Conservation (phyloP, 1,140 invertebrate species). For the Hylyphantes graminicola region DNA sequence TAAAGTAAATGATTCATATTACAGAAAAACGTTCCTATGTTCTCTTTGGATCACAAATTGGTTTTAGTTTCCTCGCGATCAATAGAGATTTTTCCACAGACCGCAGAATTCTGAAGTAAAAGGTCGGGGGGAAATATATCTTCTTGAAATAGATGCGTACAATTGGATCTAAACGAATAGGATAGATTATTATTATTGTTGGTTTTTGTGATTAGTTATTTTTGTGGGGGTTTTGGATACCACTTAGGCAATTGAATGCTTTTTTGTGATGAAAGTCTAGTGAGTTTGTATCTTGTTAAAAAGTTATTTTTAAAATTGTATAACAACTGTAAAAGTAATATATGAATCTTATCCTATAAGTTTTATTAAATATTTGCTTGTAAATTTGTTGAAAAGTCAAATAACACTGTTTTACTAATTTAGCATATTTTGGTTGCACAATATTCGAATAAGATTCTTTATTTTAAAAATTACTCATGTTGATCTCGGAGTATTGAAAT, state of each 20-base stretch:
- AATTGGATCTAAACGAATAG: conserved; percentile 14
- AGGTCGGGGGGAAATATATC: conserved; percentile 38
- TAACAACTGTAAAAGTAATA: too few relatives aligned
- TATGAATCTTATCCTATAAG: too few relatives aligned
- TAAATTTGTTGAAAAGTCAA: too few relatives aligned
- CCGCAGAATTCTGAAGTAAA: conserved; percentile 50
- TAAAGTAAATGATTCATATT: conserved; percentile 47
- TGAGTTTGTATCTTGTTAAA: too few relatives aligned
- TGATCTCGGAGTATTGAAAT: too few relatives aligned
- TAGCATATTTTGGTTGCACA: too few relatives aligned
- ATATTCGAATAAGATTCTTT: too few relatives aligned
- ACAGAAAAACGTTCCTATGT: conserved; percentile 19
- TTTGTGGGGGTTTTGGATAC: conserved; percentile 20
- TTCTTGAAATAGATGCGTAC: conserved; percentile 19
- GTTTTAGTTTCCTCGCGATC: conserved; percentile 24
- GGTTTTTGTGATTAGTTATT: conserved; percentile 23
- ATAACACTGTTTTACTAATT: too few relatives aligned
- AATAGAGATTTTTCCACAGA: conserved; percentile 10
- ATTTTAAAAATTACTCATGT: too few relatives aligned
- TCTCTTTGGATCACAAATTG: conserved; percentile 29
- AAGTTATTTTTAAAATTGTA: too few relatives aligned
- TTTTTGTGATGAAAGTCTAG: too few relatives aligned
- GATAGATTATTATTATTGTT: conserved; percentile 29
- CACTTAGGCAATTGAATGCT: conserved; percentile 36
- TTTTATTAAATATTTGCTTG: too few relatives aligned